A percentile compares a stretch with the other conserved stretches of the same genome.
Evolutionary conservation across 2,113 vertebrate genomes (phyloP).

Genomic region (Triplophysa siluroides): DNA sequence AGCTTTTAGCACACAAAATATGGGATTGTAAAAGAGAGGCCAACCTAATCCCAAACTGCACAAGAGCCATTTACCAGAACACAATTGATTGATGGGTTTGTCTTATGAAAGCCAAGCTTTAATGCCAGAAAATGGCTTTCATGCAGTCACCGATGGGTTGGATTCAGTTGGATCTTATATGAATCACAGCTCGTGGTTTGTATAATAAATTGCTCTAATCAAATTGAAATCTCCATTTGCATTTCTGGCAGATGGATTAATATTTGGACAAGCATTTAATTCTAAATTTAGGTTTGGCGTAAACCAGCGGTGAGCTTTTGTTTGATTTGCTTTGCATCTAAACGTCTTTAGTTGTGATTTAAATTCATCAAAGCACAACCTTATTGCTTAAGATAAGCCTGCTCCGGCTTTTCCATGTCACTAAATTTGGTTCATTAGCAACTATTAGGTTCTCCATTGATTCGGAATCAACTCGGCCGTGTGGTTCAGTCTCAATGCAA

Average conservation of each 20-base stretch:
- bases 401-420: background rate
- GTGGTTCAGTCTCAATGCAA: background rate
- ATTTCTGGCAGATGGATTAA: conserved; percentile 18
- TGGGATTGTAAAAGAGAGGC: conserved; percentile 21
- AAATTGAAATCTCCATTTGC: conserved; percentile 20
- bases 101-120: conserved; percentile 46
- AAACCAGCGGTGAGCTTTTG: conserved; percentile 3
- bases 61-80: conserved; percentile 57
- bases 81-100: conserved; percentile 55
- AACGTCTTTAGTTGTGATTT: background rate
- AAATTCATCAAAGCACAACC: conserved; percentile 38
- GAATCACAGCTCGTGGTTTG: background rate
- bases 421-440: conserved; percentile 9
- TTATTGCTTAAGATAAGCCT: conserved; percentile 47
- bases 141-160: conserved; percentile 6
- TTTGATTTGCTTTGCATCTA: conserved; percentile 20
- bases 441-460: background rate
- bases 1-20: conserved; percentile 7
- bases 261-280: conserved; percentile 19
- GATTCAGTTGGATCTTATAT: conserved; percentile 17
- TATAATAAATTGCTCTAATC: conserved; percentile 21
- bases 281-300: conserved; percentile 13
- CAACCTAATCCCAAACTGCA: conserved; percentile 63
- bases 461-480: background rate
- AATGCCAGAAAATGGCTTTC: conserved; percentile 43